Base-by-base conservation (phyloP, 1,140 invertebrate genomes). In the Zaprionus taronus region DNA sequence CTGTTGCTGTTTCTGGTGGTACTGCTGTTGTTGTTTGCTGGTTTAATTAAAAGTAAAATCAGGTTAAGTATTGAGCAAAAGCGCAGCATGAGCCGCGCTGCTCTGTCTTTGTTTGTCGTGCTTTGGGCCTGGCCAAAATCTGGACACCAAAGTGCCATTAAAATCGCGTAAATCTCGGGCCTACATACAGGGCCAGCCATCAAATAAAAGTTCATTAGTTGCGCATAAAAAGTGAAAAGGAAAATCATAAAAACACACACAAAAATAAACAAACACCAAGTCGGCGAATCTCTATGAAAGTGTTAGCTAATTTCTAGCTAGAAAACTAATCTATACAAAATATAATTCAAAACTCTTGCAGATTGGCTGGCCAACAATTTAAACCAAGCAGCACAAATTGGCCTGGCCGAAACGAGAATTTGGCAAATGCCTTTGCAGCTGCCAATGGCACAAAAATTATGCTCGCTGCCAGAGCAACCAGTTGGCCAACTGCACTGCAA, bases 21-120 rank as follows among this genome's bases (percentile, higher is more conserved):
- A 61, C 28, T 57, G 60, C 65, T 58, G 44, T 65, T 72, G 47
- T 31, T 31, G 28, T 31, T 51, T 51, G 47, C 22, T 24, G 47
- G 47, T 87, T 87, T 87, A 87, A 87, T 87, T 89, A 89, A 89
- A 87, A 77, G 78, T 81, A 81, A 89, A 87, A 89, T 61, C 78
- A 72, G 84, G 85, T 87, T 87, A 87, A 87, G 68, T 81, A 78
- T 79, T 89, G 62, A 69, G 84, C 83, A 87, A 89, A 89, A 84
- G 84, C 84, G 62, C 84, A 89, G 78, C 83, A 76, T 81, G 82
- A 74, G 65, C 65, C 65, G 56, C 47, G 49, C n/a, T 53, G 17
- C 36, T 66, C n/a, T 47, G 41, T 1, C 41, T 44, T 17, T 47
- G 41, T 47, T 47, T 47, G 41, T 47, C 41, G n/a, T 47, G 41